Percentiles rank a stretch among this genome's conserved stretches.
phyloP scores from a whole-genome alignment of 2,113 vertebrate species.

The Columba livia region DNA sequence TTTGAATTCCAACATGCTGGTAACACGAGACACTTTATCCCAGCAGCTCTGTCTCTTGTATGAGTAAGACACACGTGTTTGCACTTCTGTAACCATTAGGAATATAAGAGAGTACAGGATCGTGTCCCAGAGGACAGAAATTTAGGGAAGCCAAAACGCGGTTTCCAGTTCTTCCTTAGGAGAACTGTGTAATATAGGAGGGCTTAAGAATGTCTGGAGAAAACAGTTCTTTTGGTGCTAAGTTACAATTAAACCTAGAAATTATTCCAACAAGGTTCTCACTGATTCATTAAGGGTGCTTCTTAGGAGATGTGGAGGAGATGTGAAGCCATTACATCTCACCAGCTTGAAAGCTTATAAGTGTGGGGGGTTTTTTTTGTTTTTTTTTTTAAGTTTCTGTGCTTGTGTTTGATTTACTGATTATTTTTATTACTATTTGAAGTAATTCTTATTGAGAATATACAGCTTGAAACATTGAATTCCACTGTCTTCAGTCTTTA shows the following conservation, averaged over 20 bases:
- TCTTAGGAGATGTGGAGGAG: background rate
- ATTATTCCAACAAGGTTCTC: background rate
- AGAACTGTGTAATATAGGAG: background rate
- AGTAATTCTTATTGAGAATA: background rate
- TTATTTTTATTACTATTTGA: background rate
- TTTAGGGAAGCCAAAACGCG: background rate
- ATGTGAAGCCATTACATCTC: background rate
- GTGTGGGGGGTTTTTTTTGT: fast-evolving
- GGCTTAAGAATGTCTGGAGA: background rate
- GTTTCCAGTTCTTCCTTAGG: background rate
- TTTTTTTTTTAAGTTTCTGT: background rate
- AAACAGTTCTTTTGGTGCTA: background rate
- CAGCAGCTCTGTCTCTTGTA: background rate
- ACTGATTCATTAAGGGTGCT: background rate
- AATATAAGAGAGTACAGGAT: background rate
- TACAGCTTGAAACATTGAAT: background rate
- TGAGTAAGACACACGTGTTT: background rate
- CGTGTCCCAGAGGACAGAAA: background rate
- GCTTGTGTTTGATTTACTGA: background rate
- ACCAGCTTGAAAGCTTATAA: background rate
- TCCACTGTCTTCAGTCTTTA: background rate
- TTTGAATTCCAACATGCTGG: background rate
- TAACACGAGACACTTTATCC: background rate
- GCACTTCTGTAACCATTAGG: background rate
- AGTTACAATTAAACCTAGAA: background rate